These are phyloP conservation scores for Dione vanillae DNA, from an alignment of 2,888 invertebrate species.

Conservation along the genomic window DNA sequence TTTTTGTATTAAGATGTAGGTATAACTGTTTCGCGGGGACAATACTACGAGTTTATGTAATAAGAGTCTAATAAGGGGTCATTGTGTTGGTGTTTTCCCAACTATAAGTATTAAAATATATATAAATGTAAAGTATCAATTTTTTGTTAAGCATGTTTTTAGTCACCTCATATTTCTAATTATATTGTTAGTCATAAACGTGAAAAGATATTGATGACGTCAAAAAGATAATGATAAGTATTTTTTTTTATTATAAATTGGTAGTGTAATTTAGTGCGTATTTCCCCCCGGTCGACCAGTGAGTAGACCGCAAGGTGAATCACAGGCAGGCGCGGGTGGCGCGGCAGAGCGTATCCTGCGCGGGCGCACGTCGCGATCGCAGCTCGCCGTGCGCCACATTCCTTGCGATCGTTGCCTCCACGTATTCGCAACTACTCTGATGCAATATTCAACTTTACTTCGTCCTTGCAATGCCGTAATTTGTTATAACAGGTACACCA, in stretches of 20 bases:
- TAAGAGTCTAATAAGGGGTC: background rate
- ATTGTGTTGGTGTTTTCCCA: background rate
- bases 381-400: conserved; percentile 68
- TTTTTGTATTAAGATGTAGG: background rate
- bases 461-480: conserved; percentile 85
- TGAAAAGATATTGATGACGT: conserved; percentile 52
- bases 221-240: conserved; percentile 50
- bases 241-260: conserved; percentile 56
- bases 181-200: background rate
- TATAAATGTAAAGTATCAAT: background rate
- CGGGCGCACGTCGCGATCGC: conserved; percentile 51
- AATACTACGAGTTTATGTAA: background rate
- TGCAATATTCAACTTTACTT: conserved; percentile 84
- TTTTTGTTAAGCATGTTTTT: background rate
- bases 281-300: conserved; percentile 66
- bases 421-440: conserved; percentile 74
- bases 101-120: background rate
- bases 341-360: conserved; percentile 52
- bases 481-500: conserved; percentile 76
- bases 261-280: conserved; percentile 63
- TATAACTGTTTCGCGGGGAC: background rate
- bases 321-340: conserved; percentile 56
- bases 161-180: background rate
- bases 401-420: conserved; percentile 80
- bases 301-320: conserved; percentile 58